Percentiles rank a stretch among this genome's conserved stretches.
Conservation (phyloP, 2,113 vertebrate species). For the Pygoscelis adeliae region DNA sequence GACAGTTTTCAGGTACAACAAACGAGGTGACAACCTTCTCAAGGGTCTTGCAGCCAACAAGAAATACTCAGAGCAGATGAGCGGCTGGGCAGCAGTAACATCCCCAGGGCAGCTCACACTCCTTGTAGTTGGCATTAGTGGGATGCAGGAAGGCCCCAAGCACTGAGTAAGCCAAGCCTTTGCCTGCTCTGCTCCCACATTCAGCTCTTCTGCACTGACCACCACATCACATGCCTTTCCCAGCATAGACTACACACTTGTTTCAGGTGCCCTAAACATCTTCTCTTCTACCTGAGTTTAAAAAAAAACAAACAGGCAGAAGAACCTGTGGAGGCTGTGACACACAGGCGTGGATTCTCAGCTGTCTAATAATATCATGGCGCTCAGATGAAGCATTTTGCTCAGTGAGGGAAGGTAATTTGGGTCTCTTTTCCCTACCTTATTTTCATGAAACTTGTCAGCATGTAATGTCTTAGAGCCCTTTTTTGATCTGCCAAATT, state of each 20-base stretch:
- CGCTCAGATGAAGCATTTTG: not conserved
- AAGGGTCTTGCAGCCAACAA: not conserved
- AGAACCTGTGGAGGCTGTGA: not conserved
- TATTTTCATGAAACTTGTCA: not conserved
- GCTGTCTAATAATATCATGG: not conserved
- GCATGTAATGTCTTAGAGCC: not conserved
- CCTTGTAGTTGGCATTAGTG: not conserved
- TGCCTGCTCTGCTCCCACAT: not conserved
- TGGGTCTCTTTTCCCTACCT: not conserved
- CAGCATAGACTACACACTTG: rapidly evolving
- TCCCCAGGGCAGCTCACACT: not conserved
- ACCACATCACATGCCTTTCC: not conserved
- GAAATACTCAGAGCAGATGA: not conserved
- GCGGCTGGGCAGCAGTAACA: not conserved
- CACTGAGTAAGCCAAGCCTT: not conserved
- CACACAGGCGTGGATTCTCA: not conserved
- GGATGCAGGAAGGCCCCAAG: not conserved
- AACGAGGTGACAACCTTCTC: not conserved
- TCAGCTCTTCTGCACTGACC: not conserved
- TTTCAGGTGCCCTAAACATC: not conserved
- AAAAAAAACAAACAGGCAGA: not conserved
- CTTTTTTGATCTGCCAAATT: not conserved
- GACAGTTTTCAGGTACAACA: not conserved
- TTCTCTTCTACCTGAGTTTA: not conserved
- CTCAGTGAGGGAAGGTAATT: not conserved